Evolutionary conservation across 1,140 invertebrate species (phyloP), one percentile per base, ranked within the genome.

Genomic region (Campoletis sonorensis): DNA sequence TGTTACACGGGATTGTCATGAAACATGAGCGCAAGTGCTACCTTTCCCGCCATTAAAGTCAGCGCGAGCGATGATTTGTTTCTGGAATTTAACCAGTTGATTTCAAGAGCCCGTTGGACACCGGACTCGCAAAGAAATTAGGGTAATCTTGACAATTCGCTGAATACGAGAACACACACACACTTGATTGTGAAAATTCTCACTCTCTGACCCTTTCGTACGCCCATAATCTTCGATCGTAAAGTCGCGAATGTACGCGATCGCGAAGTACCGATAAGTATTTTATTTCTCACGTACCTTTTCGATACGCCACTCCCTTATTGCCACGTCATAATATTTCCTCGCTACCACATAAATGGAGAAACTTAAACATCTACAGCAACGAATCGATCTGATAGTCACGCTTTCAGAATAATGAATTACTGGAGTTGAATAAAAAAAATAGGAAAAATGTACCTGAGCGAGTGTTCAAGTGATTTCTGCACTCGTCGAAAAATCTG

Each of bases 361-460:
- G 51, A n/a, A n/a, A 18, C 40, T 11, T 10, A 10, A 45, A 45
- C 7, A 45, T 45, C 5, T 45, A 45, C 1, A 45, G 7, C 1
- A 18, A 54, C 11, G 18, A 5, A 18, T 5, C n/a, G 51, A 54
- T 21, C 51, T 54, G 18, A 18, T 54, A 54, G 51, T 54, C 51
- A 54, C 33, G 68, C 68, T 71, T 71, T 71, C 18, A 71, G 16
- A 15, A 10, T 37, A 71, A 71, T 37, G 68, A 71, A 71, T 71
- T 71, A 71, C 33, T 33, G 0, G n/a, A 30, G 15, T n/a, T 71
- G 21, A 37, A 71, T 40, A 71, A 37, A 11, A 71, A 33, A 71
- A 40, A 71, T 71, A 71, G 68, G 18, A 10, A 10, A 37, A 18
- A 30, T 21, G 11, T 54, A 54, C 16, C 18, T 54, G 51, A 8